These are phyloP conservation scores for Neostethus bicornis DNA, from an alignment of 2,797 vertebrate genomes.

Conservation along the genomic window DNA sequence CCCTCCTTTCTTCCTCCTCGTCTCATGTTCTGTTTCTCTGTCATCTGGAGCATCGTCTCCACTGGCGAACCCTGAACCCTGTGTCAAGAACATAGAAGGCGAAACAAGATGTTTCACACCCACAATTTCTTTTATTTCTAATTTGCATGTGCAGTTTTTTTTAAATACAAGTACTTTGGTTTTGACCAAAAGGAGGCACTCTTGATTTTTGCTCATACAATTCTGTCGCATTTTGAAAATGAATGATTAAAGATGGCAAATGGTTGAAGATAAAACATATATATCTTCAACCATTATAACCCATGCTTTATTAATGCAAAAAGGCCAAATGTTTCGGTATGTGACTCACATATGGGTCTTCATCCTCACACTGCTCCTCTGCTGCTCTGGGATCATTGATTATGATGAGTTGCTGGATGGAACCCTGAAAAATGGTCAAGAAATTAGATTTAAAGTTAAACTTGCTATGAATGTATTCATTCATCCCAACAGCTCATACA, in stretches of 20 bases:
- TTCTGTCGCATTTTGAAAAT: too few species aligned
- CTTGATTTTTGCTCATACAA: neutral
- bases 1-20: constrained; percentile 41
- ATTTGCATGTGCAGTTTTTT: too few species aligned
- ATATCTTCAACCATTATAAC: neutral
- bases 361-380: constrained; percentile 89
- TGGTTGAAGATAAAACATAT: neutral
- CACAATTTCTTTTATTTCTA: too few species aligned
- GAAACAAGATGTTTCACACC: neutral
- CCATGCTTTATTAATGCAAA: neutral
- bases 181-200: constrained; percentile 40
- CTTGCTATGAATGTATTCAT: neutral
- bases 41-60: constrained; percentile 81
- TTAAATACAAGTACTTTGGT: too few species aligned
- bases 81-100: constrained; percentile 1
- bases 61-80: constrained; percentile 86
- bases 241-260: too few species aligned
- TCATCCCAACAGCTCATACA: neutral
- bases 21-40: constrained; percentile 71
- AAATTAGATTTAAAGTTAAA: neutral
- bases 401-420: constrained; percentile 88
- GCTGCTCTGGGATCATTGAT: constrained; percentile 80
- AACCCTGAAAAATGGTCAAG: constrained; percentile 76
- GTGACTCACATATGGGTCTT: constrained; percentile 86
- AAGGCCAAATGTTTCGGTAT: neutral